Evolutionary conservation across 1,140 invertebrate species (phyloP), one percentile per base, ranked within the genome.

Genomic region (Catajapyx aquilonaris): DNA sequence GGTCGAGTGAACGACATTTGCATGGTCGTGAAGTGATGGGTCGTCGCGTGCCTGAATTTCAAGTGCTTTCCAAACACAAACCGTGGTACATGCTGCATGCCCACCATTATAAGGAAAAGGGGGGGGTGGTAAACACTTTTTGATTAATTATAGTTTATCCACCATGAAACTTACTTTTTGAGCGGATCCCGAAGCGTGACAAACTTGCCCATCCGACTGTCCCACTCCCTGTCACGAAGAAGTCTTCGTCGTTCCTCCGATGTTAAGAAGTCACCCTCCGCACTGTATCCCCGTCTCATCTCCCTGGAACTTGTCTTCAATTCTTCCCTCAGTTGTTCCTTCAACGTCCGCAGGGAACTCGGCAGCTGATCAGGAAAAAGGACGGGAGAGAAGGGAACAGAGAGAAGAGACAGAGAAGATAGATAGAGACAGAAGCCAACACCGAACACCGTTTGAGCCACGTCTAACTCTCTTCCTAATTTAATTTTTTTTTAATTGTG

Each of bases 251-350:
- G 40, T 37, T 51, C 52, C 34, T 56, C 53, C 31, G 44, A 42
- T n/a, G n/a, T n/a, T 16, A 48, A 37, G 25, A 48, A 33, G 31
- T 62, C 57, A 38, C 61, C 59, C 25, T 61, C 46, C 42, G 7
- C 23, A 9, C 7, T 9, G 13, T 28, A 28, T 13, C 7, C 7
- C 13, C 23, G 7, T 9, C 23, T 28, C 7, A 13, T 13, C 7
- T 7, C 23, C 13, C 23, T 7, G 13, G 7, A 9, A 7, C 53
- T 50, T 7, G 59, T 58, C 43, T 61, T 55, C 18, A 67, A 46
- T 46, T 69, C 66, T 39, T 68, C 65, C 41, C 62, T 56, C n/a
- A 69, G 50, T 38, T 65, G 54, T 36, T 62, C 60, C 44, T 67
- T 63, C 20, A 66, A 46, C 20, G 52, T 59, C 45, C 61, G 61